phyloP scores from a whole-genome alignment of 2,888 invertebrate species.

The Perizoma affinitatum region DNA sequence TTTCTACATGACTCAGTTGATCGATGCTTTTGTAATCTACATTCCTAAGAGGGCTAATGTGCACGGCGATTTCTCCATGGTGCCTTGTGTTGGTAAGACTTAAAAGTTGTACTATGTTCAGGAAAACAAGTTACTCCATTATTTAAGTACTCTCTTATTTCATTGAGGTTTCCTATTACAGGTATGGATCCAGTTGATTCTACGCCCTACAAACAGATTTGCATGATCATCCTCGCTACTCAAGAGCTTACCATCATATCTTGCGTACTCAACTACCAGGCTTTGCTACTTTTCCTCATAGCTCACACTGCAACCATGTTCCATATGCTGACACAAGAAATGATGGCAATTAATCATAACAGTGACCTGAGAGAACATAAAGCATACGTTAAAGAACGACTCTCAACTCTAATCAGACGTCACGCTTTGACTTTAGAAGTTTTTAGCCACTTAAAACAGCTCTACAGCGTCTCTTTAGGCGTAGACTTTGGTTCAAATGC shows the following conservation, averaged over 20 bases:
- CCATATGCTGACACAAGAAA: conserved; percentile 59
- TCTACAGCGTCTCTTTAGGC: conserved; percentile 68
- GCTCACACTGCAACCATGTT: conserved; percentile 67
- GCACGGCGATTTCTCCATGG: conserved; percentile 57
- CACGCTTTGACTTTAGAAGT: conserved; percentile 56
- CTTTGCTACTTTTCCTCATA: conserved; percentile 60
- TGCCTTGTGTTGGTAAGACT: conserved; percentile 66
- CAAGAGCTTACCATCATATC: conserved; percentile 57
- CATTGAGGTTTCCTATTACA: conserved; percentile 38
- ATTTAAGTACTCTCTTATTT: background rate
- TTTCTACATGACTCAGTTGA: conserved; percentile 55
- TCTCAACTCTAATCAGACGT: conserved; percentile 54
- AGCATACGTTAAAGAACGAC: conserved; percentile 44
- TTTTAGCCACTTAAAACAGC: conserved; percentile 51
- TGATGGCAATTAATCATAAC: conserved; percentile 49
- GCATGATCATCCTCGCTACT: conserved; percentile 47
- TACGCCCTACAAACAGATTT: conserved; percentile 61
- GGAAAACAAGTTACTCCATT: too few species aligned
- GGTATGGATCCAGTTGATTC: conserved; percentile 60
- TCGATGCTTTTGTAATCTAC: conserved; percentile 53
- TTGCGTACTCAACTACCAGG: conserved; percentile 63
- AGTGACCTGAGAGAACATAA: conserved; percentile 40
- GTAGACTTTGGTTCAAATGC: conserved; percentile 68
- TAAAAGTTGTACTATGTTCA: background rate
- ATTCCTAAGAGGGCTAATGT: conserved; percentile 56